Conservation (phyloP, 2,888 invertebrate genomes). For the Stenichneumon culpator region DNA sequence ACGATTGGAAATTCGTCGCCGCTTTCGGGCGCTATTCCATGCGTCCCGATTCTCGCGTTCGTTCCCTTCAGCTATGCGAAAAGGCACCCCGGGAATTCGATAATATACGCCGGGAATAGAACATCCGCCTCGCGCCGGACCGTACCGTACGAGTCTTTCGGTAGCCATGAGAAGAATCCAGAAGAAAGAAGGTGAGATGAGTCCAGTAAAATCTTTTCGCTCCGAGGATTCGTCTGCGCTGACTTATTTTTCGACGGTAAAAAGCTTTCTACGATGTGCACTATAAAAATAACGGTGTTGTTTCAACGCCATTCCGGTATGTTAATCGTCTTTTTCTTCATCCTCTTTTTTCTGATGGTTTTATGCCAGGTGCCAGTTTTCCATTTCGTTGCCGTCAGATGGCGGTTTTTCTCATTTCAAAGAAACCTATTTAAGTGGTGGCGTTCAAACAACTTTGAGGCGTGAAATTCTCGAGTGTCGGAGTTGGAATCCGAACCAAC, state of each 20-base stretch:
- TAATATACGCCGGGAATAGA: conserved; percentile 39
- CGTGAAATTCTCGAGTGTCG: no score
- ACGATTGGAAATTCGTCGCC: conserved; percentile 69
- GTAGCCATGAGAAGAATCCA: neutral
- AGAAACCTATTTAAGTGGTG: no score
- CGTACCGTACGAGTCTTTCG: conserved; percentile 11
- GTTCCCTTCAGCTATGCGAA: conserved; percentile 7
- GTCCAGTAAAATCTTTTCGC: neutral
- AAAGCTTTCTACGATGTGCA: neutral
- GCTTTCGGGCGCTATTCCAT: neutral
- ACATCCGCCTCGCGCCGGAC: neutral
- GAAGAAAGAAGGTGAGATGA: neutral
- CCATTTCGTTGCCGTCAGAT: no score
- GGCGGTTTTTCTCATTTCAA: no score
- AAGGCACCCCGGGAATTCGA: conserved; percentile 53
- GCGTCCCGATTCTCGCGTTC: conserved; percentile 20
- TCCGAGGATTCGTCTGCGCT: neutral
- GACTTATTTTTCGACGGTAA: neutral
- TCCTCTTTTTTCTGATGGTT: no score
- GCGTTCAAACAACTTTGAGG: no score
- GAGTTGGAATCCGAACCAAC: no score
- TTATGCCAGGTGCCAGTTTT: no score
- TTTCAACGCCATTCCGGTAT: no score
- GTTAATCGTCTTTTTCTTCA: no score
- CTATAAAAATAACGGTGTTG: neutral